These are phyloP conservation scores for Hyaena hyaena DNA, from an alignment of 2,113 vertebrate genomes.

Conservation along the genomic window DNA sequence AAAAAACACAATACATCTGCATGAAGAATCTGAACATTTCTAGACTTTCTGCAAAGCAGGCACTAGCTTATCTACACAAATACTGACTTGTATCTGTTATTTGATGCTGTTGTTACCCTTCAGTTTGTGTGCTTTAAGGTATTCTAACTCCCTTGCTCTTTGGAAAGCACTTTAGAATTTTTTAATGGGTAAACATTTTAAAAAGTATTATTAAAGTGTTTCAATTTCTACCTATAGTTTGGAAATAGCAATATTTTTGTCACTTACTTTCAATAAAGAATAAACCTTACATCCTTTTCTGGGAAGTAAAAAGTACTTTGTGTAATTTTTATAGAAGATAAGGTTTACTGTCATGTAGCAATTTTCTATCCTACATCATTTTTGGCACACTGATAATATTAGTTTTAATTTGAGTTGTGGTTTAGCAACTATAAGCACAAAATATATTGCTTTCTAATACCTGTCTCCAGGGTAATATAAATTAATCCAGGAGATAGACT, in stretches of 20 bases:
- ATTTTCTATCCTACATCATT: background rate
- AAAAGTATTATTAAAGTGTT: conserved; percentile 38
- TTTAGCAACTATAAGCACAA: conserved; percentile 44
- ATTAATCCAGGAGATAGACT: background rate
- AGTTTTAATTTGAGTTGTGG: conserved; percentile 23
- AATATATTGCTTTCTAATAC: conserved; percentile 15
- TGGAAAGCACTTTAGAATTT: background rate
- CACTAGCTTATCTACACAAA: background rate
- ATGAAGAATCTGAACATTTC: background rate
- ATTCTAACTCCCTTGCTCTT: background rate
- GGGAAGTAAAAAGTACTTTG: background rate
- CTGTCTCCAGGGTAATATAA: conserved; percentile 11
- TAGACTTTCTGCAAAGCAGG: background rate
- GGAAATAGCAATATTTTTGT: conserved; percentile 52
- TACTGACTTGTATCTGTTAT: background rate
- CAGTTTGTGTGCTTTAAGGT: background rate
- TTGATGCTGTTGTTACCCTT: background rate
- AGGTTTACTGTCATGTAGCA: background rate
- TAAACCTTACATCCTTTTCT: background rate
- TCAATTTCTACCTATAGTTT: background rate
- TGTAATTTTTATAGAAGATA: background rate
- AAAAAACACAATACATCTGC: background rate
- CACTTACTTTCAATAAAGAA: conserved; percentile 17
- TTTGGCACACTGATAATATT: background rate
- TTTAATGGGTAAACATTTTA: conserved; percentile 10